phyloP scores from a whole-genome alignment of 2,113 vertebrate species.

The Paramisgurnus dabryanus region DNA sequence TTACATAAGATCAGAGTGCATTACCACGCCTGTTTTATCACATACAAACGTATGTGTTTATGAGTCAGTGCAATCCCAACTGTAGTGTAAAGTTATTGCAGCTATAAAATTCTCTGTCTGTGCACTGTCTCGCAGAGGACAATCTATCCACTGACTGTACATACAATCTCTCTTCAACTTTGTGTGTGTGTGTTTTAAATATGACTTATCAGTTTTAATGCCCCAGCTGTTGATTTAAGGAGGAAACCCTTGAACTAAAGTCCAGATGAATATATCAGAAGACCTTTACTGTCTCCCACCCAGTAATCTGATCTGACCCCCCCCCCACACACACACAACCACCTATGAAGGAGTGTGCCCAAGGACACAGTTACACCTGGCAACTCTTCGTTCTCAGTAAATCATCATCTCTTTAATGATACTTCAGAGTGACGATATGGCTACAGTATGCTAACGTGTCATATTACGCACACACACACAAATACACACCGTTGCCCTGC shows the following conservation, averaged over 20 bases:
- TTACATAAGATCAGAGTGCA: background rate
- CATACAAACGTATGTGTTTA: background rate
- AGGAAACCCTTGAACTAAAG: constrained; percentile 18
- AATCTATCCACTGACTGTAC: background rate
- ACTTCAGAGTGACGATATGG: constrained; percentile 19
- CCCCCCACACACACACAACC: constrained; percentile 8
- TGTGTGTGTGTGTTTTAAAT: background rate
- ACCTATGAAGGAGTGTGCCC: constrained; percentile 24
- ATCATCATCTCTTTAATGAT: constrained; percentile 40
- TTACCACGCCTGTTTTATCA: background rate
- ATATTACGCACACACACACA: constrained; percentile 12
- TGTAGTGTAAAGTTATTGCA: constrained; percentile 8
- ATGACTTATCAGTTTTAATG: background rate
- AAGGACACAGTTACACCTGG: constrained; percentile 28
- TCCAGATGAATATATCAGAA: constrained; percentile 30
- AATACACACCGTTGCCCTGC: background rate
- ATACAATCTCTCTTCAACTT: background rate
- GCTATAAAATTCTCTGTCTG: constrained; percentile 29
- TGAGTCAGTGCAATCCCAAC: background rate
- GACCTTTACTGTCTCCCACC: background rate
- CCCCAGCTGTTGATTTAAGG: constrained; percentile 14
- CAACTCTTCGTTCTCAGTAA: constrained; percentile 17
- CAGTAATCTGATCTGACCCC: constrained; percentile 24
- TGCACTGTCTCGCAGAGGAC: constrained; percentile 2
- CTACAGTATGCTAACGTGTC: background rate